Conservation (phyloP, 1,140 invertebrate species). For the Diprion similis region DNA sequence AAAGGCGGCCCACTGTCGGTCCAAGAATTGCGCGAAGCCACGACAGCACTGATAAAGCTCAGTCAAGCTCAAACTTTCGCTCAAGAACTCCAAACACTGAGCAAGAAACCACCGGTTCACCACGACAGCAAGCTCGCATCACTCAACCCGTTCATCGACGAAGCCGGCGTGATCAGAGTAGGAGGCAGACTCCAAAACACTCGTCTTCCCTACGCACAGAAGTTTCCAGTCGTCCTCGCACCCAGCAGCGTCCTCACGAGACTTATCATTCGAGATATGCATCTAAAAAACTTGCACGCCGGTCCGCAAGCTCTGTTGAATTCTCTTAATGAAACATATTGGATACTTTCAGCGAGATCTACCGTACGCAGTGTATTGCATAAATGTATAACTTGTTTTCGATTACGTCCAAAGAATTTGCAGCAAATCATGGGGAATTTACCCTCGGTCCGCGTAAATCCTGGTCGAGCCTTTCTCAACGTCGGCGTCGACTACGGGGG, state of each 20-base stretch:
- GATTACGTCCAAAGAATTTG: conserved; percentile 21
- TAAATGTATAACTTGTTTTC: conserved; percentile 35
- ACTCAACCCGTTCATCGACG: conserved; percentile 36
- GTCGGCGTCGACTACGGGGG: conserved; percentile 47
- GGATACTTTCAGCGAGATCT: conserved; percentile 33
- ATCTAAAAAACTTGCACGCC: conserved; percentile 31
- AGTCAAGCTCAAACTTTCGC: conserved; percentile 7
- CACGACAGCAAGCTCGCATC: conserved; percentile 23
- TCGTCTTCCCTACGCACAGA: conserved; percentile 31
- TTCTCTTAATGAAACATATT: conserved; percentile 36
- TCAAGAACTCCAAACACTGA: not conserved
- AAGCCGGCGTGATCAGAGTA: conserved; percentile 26
- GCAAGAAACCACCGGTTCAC: conserved; percentile 17
- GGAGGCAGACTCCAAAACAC: conserved; percentile 32
- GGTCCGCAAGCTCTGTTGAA: conserved; percentile 25
- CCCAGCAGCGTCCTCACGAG: conserved; percentile 28
- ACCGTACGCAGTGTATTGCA: conserved; percentile 35
- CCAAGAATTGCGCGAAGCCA: conserved; percentile 18
- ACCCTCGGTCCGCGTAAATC: conserved; percentile 20
- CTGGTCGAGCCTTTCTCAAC: conserved; percentile 33
- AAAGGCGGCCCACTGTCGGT: no score
- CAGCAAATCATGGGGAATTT: conserved; percentile 33
- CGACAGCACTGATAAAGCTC: not conserved
- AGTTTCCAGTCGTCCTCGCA: conserved; percentile 35
- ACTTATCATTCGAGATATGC: conserved; percentile 32